These are phyloP conservation scores for Apis florea DNA, from an alignment of 1,140 invertebrate genomes.

Conservation along the genomic window DNA sequence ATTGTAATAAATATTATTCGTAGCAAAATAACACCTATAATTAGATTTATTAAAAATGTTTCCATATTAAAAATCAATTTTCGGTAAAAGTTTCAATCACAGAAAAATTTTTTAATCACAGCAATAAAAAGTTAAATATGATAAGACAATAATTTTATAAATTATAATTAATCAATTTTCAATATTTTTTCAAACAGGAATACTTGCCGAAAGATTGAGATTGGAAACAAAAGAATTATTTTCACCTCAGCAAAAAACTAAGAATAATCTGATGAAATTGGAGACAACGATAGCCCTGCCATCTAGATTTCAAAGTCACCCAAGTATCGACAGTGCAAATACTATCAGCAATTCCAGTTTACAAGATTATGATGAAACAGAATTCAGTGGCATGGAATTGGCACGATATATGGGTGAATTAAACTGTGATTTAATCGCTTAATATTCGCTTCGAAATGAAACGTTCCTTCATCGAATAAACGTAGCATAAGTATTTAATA, in stretches of 20 bases:
- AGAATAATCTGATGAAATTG: conserved; percentile 27
- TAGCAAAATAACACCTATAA: no score
- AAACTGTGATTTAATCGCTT: conserved; percentile 78
- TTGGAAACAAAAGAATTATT: conserved; percentile 66
- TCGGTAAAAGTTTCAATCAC: no score
- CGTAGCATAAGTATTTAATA: not conserved
- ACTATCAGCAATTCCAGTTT: conserved; percentile 88
- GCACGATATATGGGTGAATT: conserved; percentile 84
- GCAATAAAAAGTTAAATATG: no score
- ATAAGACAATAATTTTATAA: not conserved
- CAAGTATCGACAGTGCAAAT: conserved; percentile 75
- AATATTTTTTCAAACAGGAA: conserved; percentile 47
- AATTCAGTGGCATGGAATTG: conserved; percentile 84
- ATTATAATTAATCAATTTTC: not conserved
- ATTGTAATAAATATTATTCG: no score
- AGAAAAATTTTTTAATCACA: not conserved
- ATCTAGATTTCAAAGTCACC: conserved; percentile 66
- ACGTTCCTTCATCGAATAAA: not conserved
- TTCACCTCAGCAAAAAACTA: conserved; percentile 54
- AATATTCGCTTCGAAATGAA: conserved; percentile 34
- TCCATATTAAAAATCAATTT: no score
- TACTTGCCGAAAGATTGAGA: conserved; percentile 68
- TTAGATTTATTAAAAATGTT: no score
- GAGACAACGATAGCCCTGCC: conserved; percentile 26
- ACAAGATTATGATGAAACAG: conserved; percentile 85